A percentile compares a stretch with the other conserved stretches of the same genome.
phyloP scores from a whole-genome alignment of 2,113 vertebrate genomes.

The Gymnorhina tibicen region DNA sequence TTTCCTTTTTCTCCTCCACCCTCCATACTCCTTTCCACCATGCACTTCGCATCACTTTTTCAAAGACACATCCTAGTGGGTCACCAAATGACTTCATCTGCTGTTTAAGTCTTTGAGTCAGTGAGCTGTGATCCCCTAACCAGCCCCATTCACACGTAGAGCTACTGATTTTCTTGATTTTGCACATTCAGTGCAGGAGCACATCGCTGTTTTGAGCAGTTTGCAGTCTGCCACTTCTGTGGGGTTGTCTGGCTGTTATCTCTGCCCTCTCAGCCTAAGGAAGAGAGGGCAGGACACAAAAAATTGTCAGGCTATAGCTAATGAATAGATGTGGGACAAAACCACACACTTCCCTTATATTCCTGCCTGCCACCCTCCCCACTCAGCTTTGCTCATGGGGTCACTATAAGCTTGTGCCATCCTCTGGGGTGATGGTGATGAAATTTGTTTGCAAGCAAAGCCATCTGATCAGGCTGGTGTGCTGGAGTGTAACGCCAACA shows the following conservation, averaged over 20 bases:
- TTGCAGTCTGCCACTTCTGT: neutral
- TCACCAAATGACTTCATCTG: neutral
- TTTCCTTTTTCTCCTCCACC: neutral
- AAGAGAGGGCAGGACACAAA: neutral
- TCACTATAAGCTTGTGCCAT: neutral
- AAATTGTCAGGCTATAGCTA: neutral
- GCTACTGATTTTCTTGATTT: neutral
- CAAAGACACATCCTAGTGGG: neutral
- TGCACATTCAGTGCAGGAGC: neutral
- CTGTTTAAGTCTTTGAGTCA: neutral
- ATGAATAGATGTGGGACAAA: neutral
- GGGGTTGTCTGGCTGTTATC: neutral
- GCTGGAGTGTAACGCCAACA: neutral
- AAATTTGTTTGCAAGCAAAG: slow-evolving; percentile 10
- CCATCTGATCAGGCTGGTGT: neutral
- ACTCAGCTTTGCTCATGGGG: neutral
- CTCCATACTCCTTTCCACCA: neutral
- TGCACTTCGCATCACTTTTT: neutral
- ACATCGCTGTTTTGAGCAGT: fast-evolving
- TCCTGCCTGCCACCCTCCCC: neutral
- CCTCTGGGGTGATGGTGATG: neutral
- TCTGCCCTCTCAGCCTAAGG: neutral
- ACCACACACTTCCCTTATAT: neutral
- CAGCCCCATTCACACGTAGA: neutral
- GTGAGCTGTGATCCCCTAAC: neutral